Base-by-base conservation (phyloP, 2,113 vertebrate genomes). In the Platichthys stellatus region DNA sequence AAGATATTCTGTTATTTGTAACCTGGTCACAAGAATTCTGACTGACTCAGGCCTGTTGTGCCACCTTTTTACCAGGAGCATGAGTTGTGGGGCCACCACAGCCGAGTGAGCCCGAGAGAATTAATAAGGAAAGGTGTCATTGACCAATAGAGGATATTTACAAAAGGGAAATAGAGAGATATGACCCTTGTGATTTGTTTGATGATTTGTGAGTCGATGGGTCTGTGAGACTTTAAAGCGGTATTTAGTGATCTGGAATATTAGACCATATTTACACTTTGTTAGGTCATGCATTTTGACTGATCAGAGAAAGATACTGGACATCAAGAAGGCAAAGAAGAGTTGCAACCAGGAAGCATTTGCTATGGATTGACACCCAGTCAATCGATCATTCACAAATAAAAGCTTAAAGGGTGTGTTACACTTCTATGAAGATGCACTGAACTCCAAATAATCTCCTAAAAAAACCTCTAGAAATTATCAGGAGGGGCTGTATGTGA, bases 161-260 rank as follows among this genome's bases (percentile, higher is more conserved):
- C 17, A 63, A 17, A 5, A 43, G 20, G 43, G 49, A 60, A 70
- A 59, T 45, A 51, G 6, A 72, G 58, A 68, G 75, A 63, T 24
- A 57, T 45, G 45, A 26, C n/a, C 24, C 38, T 11, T 65, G 40
- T 65, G 23, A 59, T 60, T 62, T 58, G 3, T 63, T 20, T 54
- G 54, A 3, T 57, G 21, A 24, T 59, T 31, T 66, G 53, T 60
- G 23, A 66, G 49, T 58, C 17, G 28, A 31, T 9, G 31, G 31
- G 31, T 31, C 31, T 31, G 31, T 31, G 45, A 17, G 45, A 45
- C 10, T 21, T 47, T 3, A 7, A 31, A 17, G 21, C 23, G 13
- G 4, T 1, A 49, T 23, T 23, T 2, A 57, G 7, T 64, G 43
- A 64, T 40, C 6, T 40, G 11, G 61, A 3, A n/a, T n/a, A 54